phyloP scores from a whole-genome alignment of 2,797 vertebrate genomes.

The Podargus strigoides region DNA sequence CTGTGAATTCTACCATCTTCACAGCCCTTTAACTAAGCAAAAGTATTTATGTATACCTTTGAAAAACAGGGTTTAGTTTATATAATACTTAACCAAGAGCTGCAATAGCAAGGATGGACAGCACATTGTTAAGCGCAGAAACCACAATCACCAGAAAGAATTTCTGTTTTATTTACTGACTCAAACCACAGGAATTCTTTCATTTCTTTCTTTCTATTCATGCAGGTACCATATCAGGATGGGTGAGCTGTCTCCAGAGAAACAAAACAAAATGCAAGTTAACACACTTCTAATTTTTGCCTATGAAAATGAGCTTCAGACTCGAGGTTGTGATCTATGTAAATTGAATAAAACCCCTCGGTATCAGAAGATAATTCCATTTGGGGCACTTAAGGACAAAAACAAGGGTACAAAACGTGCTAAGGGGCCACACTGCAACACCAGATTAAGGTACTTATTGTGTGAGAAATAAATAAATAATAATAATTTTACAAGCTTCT shows the following conservation, averaged over 20 bases:
- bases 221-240: background rate
- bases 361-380: background rate
- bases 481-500: background rate
- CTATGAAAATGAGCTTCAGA: background rate
- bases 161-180: slow-evolving; percentile 40
- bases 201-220: background rate
- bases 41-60: background rate
- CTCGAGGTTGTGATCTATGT: background rate
- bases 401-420: background rate
- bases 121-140: background rate
- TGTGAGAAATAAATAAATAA: slow-evolving; percentile 32
- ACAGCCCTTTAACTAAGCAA: background rate
- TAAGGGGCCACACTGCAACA: background rate
- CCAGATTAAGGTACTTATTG: background rate
- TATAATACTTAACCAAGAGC: background rate
- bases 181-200: slow-evolving; percentile 60
- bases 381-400: background rate
- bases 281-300: background rate
- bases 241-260: background rate
- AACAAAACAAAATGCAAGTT: background rate
- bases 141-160: background rate
- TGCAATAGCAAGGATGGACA: background rate
- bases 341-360: background rate
- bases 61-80: background rate
- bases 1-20: background rate